Percentiles rank a stretch among this genome's conserved stretches.
Conservation (phyloP, 2,797 vertebrate species). For the Sebastes nivosus region DNA sequence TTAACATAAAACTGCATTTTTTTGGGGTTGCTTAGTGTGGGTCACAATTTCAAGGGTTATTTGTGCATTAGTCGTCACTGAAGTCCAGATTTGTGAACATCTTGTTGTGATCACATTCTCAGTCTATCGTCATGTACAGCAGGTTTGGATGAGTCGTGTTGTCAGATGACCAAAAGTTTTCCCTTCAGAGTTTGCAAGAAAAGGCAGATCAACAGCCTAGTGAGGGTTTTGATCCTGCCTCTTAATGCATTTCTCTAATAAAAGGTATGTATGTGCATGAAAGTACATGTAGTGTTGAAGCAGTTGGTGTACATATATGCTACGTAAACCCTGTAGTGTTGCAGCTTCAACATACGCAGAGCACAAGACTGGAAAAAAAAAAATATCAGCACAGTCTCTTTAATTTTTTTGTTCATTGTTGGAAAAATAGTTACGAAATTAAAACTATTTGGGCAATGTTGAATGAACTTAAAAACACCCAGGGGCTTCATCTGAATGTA, state of each 20-base stretch:
- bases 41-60: background rate
- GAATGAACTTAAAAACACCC: slow-evolving; percentile 5
- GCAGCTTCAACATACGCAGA: slow-evolving; percentile 3
- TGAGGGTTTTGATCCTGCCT: background rate
- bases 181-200: background rate
- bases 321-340: background rate
- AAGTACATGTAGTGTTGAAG: background rate
- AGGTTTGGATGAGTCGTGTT: background rate
- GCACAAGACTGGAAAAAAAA: background rate
- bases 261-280: slow-evolving; percentile 25
- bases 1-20: slow-evolving; percentile 36
- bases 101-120: background rate
- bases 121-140: background rate
- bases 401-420: slow-evolving; percentile 27
- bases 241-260: background rate
- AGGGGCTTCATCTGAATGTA: background rate
- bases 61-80: slow-evolving; percentile 1
- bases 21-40: background rate
- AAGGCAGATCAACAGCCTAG: background rate
- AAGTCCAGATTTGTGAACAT: background rate
- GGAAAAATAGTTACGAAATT: slow-evolving; percentile 46
- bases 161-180: background rate
- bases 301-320: background rate
- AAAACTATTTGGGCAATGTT: slow-evolving; percentile 24
- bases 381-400: slow-evolving; percentile 29